Base-by-base conservation (phyloP, 1,140 invertebrate species). In the Chironomus striatipennis region DNA sequence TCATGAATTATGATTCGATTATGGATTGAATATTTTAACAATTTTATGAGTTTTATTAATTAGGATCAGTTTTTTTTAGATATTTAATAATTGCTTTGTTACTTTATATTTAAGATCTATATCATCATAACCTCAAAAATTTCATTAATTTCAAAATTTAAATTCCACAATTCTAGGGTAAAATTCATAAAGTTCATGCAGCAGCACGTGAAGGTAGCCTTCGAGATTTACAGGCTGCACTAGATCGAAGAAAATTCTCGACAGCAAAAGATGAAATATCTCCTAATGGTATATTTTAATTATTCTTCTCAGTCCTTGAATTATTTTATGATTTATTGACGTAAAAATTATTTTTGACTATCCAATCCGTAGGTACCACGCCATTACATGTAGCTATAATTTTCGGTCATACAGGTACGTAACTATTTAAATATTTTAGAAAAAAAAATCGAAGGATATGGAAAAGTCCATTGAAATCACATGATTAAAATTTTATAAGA, bases 301-400 rank as follows among this genome's bases (percentile, higher is more conserved):
- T 12, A 20, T 20, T 18, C 65, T 21, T 18, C 17, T 57, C 2
- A 57, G 2, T 57, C 47, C 65, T 18, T 15, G 12, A 70, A 70
- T 1, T 70, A 18, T 20, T 20, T 21, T n/a, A n/a, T n/a, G n/a
- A n/a, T n/a, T n/a, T 70, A 70, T 20, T 70, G 18, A 70, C 7
- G 8, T 20, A 9, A 18, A 9, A 70, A 70, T 70, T 20, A 18
- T 70, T 12, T n/a, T 57, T 57, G 24, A 12, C 7, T n/a, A 8
- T 3, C 47, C n/a, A 20, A 20, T 20, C 18, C 17, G 9, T 5
- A 70, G 65, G 65, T 18, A 70, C 95, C 24, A 96, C 95, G 0
- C 92, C 96, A 2, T 84, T 98, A 57, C 97, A 99, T 83, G 95
- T 96, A 73, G 95, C 96, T 8, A 91, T 93, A 0, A 86, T 97